These are phyloP conservation scores for Diploptera punctata DNA, from an alignment of 2,888 invertebrate genomes.

Conservation along the genomic window DNA sequence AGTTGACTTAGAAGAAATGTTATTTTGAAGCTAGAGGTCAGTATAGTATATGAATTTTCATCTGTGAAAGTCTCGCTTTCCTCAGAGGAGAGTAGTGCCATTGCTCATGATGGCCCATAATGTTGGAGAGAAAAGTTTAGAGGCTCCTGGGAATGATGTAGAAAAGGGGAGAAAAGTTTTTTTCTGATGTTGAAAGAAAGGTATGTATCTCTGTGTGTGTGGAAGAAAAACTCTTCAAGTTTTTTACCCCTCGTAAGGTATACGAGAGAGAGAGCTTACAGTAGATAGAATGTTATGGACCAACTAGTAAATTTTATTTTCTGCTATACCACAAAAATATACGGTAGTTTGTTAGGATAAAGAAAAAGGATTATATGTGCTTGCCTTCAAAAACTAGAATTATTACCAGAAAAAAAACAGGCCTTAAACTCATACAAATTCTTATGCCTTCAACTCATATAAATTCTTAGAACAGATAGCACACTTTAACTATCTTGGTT, in stretches of 20 bases:
- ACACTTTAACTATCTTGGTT: no score
- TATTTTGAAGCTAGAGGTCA: not conserved
- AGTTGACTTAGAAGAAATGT: not conserved
- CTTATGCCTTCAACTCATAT: no score
- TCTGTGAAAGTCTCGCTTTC: not conserved
- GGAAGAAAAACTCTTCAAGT: not conserved
- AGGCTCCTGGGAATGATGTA: not conserved
- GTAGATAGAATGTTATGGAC: not conserved
- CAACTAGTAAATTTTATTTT: constrained; percentile 3
- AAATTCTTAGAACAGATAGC: no score
- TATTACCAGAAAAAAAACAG: no score
- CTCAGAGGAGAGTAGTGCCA: not conserved
- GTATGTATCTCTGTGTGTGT: not conserved
- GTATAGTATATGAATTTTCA: not conserved
- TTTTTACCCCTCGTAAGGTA: not conserved
- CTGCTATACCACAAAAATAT: not conserved
- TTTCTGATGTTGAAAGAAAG: not conserved
- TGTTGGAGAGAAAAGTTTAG: not conserved
- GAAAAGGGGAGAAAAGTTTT: constrained; percentile 5
- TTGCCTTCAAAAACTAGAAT: not conserved
- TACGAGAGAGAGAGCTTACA: not conserved
- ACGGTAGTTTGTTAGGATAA: not conserved
- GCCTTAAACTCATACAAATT: no score
- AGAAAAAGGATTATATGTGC: not conserved
- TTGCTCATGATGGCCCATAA: not conserved